Conservation (phyloP, 2,888 invertebrate species). For the Ypsolopha scabrella region DNA sequence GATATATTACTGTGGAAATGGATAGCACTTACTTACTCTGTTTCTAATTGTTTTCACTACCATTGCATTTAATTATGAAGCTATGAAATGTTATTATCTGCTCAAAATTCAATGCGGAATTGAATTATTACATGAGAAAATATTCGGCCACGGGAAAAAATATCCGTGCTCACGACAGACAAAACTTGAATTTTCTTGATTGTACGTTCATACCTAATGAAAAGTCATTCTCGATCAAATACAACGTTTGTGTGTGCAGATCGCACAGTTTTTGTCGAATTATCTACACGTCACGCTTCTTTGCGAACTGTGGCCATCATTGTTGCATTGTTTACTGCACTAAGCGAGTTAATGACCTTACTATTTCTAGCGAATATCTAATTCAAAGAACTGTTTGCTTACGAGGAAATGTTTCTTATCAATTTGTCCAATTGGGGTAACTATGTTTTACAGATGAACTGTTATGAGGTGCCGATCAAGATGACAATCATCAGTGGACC, state of each 20-base stretch:
- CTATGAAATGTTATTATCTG: too few species aligned
- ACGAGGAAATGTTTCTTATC: neutral
- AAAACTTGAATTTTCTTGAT: neutral
- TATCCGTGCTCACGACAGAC: too few species aligned
- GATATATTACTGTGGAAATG: too few species aligned
- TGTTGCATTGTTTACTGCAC: slow-evolving; percentile 18
- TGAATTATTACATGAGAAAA: too few species aligned
- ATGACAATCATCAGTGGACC: neutral
- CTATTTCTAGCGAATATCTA: neutral
- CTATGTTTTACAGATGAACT: slow-evolving; percentile 2
- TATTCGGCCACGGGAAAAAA: too few species aligned
- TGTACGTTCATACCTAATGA: neutral
- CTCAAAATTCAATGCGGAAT: too few species aligned
- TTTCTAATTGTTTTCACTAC: too few species aligned
- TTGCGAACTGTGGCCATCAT: slow-evolving; percentile 2
- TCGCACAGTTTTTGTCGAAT: neutral
- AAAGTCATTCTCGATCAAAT: neutral
- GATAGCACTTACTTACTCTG: too few species aligned
- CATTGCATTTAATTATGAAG: too few species aligned
- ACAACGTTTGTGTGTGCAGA: neutral
- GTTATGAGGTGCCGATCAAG: slow-evolving; percentile 4
- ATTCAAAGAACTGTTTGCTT: neutral
- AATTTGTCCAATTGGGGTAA: neutral
- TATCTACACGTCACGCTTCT: slow-evolving; percentile 1
- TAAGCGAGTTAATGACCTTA: slow-evolving; percentile 27